These are phyloP conservation scores for Orycteropus afer DNA, from an alignment of 2,113 vertebrate species.

Conservation along the genomic window DNA sequence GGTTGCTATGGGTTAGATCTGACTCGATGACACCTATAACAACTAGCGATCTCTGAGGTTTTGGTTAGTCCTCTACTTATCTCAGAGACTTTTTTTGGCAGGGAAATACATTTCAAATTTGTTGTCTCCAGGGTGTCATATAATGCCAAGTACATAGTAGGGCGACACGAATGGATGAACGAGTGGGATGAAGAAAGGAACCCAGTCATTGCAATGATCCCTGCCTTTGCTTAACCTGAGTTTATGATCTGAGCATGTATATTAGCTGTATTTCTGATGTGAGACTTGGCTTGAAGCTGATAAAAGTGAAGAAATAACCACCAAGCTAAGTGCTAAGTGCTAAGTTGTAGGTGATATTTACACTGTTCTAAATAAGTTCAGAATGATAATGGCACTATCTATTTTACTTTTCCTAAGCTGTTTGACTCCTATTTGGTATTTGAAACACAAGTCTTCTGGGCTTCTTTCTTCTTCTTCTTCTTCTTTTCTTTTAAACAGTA, in stretches of 20 bases:
- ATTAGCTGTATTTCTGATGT: background rate
- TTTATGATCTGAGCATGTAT: background rate
- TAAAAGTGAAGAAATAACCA: background rate
- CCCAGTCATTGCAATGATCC: rapidly evolving
- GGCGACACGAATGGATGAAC: background rate
- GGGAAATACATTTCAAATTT: background rate
- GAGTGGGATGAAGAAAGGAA: background rate
- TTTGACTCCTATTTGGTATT: background rate
- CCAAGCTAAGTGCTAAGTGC: background rate
- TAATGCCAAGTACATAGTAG: background rate
- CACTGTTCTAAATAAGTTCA: background rate
- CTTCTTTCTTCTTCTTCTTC: background rate
- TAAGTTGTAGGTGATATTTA: background rate
- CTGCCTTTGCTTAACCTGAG: background rate
- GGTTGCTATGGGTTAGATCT: too few relatives aligned
- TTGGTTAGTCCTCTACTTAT: background rate
- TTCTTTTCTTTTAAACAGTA: background rate
- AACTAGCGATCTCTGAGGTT: too few relatives aligned
- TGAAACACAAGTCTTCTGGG: background rate
- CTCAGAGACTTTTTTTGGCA: background rate
- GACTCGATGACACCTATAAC: too few relatives aligned
- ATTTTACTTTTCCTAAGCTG: background rate
- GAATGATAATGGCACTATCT: background rate
- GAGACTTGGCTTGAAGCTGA: background rate
- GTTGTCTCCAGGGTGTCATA: background rate